Percentiles rank a stretch among this genome's conserved stretches.
phyloP scores from a whole-genome alignment of 2,888 invertebrate genomes.

The Nematopogon swammerdamellus region DNA sequence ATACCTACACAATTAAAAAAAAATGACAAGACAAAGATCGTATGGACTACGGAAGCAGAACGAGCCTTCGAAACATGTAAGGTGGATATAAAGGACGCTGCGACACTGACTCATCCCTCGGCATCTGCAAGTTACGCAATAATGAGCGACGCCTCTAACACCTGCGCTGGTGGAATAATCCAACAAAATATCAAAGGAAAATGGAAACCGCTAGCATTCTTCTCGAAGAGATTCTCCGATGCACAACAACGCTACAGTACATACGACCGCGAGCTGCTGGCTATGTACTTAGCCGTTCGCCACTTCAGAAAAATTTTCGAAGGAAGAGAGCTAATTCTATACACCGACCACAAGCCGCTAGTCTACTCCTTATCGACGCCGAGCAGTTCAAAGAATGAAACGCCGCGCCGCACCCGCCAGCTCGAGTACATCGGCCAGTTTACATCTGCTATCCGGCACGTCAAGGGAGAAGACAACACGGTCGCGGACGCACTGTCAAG shows the following conservation, averaged over 20 bases:
- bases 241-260: slow-evolving; percentile 10
- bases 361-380: slow-evolving; percentile 6
- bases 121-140: slow-evolving; percentile 2
- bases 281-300: slow-evolving; percentile 8
- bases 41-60: slow-evolving; percentile 9
- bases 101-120: slow-evolving; percentile 4
- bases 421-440: slow-evolving; percentile 7
- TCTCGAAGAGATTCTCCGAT: slow-evolving; percentile 6
- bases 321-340: slow-evolving; percentile 7
- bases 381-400: slow-evolving; percentile 2
- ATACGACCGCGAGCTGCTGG: slow-evolving; percentile 11
- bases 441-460: slow-evolving; percentile 3
- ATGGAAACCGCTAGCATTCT: slow-evolving; percentile 10
- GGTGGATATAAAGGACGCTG: slow-evolving; percentile 6
- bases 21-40: slow-evolving; percentile 12
- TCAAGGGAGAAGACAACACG: slow-evolving; percentile 3
- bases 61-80: slow-evolving; percentile 11
- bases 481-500: slow-evolving; percentile 7
- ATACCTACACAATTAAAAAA: slow-evolving; percentile 11
- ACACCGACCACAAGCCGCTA: slow-evolving; percentile 13
- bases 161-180: slow-evolving; percentile 7
- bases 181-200: slow-evolving; percentile 4
- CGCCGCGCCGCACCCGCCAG: slow-evolving; percentile 6
- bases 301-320: slow-evolving; percentile 10
- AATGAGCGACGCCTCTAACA: slow-evolving; percentile 6